Percentiles rank a stretch among this genome's conserved stretches.
These are phyloP conservation scores for Gavialis gangeticus DNA, from an alignment of 2,113 vertebrate genomes.

Conservation along the genomic window DNA sequence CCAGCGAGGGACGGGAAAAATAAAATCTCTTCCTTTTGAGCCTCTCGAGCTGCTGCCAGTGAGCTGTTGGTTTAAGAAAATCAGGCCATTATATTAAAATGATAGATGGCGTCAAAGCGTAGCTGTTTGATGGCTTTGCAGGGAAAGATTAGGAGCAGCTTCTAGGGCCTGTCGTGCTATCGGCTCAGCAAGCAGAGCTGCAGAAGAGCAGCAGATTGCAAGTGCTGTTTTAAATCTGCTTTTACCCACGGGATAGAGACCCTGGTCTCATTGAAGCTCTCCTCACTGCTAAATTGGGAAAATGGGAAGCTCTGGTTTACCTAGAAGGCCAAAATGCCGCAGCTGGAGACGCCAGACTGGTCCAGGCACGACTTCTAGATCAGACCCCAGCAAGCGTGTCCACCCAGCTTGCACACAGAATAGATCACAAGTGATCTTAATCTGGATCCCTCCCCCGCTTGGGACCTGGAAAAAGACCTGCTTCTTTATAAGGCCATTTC, in stretches of 20 bases:
- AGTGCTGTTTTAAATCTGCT: not conserved
- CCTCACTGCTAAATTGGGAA: rapidly evolving
- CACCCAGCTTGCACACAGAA: not conserved
- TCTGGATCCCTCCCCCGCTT: not conserved
- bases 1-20: constrained; percentile 29
- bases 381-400: not conserved
- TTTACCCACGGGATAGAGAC: too few species aligned
- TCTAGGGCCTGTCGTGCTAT: not conserved
- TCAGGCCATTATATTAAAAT: rapidly evolving
- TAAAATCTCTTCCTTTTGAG: not conserved
- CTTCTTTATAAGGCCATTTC: not conserved
- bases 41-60: not conserved
- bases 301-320: too few species aligned
- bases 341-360: not conserved
- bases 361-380: not conserved
- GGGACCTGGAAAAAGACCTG: not conserved
- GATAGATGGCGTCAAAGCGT: rapidly evolving
- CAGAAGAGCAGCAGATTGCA: rapidly evolving
- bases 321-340: not conserved
- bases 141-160: not conserved
- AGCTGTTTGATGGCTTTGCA: rapidly evolving
- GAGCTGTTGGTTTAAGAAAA: not conserved
- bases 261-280: not conserved
- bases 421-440: not conserved
- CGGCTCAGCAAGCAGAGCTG: not conserved